Evolutionary conservation across 2,888 invertebrate genomes (phyloP).

Genomic region (Laothoe populi): DNA sequence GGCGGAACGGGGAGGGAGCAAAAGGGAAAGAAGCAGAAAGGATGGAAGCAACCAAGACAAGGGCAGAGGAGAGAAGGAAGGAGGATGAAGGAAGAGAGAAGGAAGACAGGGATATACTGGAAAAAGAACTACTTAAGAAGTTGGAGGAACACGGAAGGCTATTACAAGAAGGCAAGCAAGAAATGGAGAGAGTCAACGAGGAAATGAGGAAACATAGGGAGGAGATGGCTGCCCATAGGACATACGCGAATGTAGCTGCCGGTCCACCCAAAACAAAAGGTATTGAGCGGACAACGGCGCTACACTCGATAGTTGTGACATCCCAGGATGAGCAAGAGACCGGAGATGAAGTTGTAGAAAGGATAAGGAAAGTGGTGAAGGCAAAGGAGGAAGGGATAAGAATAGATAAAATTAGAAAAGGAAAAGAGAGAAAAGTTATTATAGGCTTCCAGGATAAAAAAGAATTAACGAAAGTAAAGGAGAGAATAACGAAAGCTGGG

Average conservation of each 20-base stretch:
- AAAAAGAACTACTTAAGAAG: too few relatives aligned
- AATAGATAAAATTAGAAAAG: constrained; percentile 32
- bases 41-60: too few relatives aligned
- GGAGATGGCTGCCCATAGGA: too few relatives aligned
- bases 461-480: constrained; percentile 29
- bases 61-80: too few relatives aligned
- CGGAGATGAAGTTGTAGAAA: constrained; percentile 28
- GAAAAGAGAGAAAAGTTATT: constrained; percentile 32
- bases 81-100: too few relatives aligned
- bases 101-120: too few relatives aligned
- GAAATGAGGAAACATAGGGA: neutral
- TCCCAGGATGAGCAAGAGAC: constrained; percentile 29
- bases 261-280: too few relatives aligned
- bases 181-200: neutral
- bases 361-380: constrained; percentile 29
- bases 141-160: neutral
- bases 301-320: constrained; percentile 31
- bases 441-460: too few relatives aligned
- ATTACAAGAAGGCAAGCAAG: neutral
- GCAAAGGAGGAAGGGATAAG: constrained; percentile 29
- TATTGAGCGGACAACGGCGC: constrained; percentile 11
- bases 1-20: too few relatives aligned
- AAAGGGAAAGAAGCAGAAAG: too few relatives aligned
- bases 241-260: too few relatives aligned
- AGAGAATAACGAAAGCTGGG: constrained; percentile 20